These are phyloP conservation scores for Mastacembelus armatus DNA, from an alignment of 2,797 vertebrate genomes.

Conservation along the genomic window DNA sequence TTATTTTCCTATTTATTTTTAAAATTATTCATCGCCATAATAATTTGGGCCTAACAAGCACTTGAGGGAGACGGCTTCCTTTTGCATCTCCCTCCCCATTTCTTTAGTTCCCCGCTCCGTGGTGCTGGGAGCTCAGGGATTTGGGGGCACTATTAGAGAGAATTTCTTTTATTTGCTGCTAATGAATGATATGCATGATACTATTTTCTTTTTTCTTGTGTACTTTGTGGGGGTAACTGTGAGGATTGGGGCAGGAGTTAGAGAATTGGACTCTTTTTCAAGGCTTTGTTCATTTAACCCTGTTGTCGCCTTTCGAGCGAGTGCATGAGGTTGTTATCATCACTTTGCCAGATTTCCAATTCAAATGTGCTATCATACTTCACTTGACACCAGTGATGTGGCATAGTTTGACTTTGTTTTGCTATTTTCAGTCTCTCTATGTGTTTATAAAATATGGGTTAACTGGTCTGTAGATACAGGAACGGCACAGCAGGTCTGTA, in stretches of 20 bases:
- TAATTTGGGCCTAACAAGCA: slow-evolving; percentile 94
- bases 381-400: slow-evolving; percentile 62
- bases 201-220: slow-evolving; percentile 81
- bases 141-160: slow-evolving; percentile 86
- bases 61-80: slow-evolving; percentile 91
- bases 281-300: slow-evolving; percentile 83
- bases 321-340: slow-evolving; percentile 69
- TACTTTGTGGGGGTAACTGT: slow-evolving; percentile 78
- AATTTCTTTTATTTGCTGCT: slow-evolving; percentile 91
- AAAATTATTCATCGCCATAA: slow-evolving; percentile 89
- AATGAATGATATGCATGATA: slow-evolving; percentile 87
- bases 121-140: slow-evolving; percentile 89
- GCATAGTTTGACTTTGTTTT: slow-evolving; percentile 79
- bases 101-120: slow-evolving; percentile 80
- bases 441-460: slow-evolving; percentile 70
- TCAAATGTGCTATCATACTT: slow-evolving; percentile 67
- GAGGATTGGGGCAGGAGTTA: slow-evolving; percentile 76
- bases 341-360: slow-evolving; percentile 75
- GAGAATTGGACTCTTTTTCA: slow-evolving; percentile 82
- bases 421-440: slow-evolving; percentile 51
- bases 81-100: slow-evolving; percentile 79
- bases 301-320: slow-evolving; percentile 62
- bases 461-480: slow-evolving; percentile 68
- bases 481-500: slow-evolving; percentile 62
- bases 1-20: slow-evolving; percentile 87